Base-by-base conservation (phyloP, 1,140 invertebrate species). In the Aethina tumida region DNA sequence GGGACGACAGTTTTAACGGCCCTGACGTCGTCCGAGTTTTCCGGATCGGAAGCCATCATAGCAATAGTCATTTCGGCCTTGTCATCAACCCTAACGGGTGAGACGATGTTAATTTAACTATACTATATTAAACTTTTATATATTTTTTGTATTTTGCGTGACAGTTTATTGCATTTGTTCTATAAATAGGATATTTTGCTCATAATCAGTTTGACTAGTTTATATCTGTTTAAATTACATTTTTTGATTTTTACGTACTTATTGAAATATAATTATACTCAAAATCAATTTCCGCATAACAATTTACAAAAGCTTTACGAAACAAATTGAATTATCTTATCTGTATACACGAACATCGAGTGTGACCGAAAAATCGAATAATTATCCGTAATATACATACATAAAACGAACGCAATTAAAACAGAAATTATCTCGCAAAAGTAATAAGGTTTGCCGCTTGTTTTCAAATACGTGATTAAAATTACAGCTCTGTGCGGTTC, bases 11-110 rank as follows among this genome's bases (percentile, higher is more conserved):
- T 62, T 14, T 36, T 62, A 2, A 45, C 59, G 18, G 56, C 47
- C 17, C 45, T 61, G 20, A 53, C 52, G 2, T 32, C 59, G 2
- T 60, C 57, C 3, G 55, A 58, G 41, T 53, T 51, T 19, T 49
- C 57, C n/a, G 58, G 56, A 14, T 50, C 52, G 17, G 51, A 52
- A 15, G 50, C 55, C 1, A 39, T 58, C 5, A 31, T 52, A 1
- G 54, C 54, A 2, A 43, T 62, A 39, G 54, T 54, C 1, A 31
- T 60, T 22, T 46, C 56, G 5, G 48, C 43, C 10, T 26, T 53
- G 18, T 35, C 46, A 9, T 39, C 55, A 3, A 52, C 52, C 7
- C 39, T 58, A 39, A 54, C 53, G 49, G 58, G 58, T 60, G 43
- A 25, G 16, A 34, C 6, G 18, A 17, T 19, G n/a, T 10, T 31